A percentile compares a stretch with the other conserved stretches of the same genome.
phyloP scores from a whole-genome alignment of 2,888 invertebrate genomes.

The Lomographa bimaculata region DNA sequence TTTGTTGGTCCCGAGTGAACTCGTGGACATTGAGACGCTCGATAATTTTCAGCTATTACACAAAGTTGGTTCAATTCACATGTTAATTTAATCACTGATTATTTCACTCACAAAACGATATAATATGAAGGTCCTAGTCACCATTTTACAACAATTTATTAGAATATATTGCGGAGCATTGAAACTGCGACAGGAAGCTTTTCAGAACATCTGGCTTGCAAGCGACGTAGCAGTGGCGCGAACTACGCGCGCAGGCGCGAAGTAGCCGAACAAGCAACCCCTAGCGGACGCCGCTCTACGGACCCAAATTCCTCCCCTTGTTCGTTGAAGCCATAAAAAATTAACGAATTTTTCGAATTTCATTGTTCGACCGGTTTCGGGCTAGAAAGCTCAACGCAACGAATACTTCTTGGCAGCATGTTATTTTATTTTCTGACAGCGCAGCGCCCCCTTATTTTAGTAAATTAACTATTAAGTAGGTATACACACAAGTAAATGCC shows the following conservation, averaged over 20 bases:
- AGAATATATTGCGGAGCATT: conserved; percentile 67
- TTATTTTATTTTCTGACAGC: neutral
- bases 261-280: conserved; percentile 73
- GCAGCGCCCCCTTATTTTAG: too few species aligned
- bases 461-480: too few species aligned
- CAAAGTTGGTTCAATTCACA: conserved; percentile 69
- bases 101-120: conserved; percentile 67
- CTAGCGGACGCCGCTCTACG: conserved; percentile 70
- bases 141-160: conserved; percentile 71
- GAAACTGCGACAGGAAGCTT: conserved; percentile 80
- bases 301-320: conserved; percentile 70
- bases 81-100: conserved; percentile 66
- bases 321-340: conserved; percentile 75
- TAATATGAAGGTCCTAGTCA: conserved; percentile 66
- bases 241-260: conserved; percentile 82
- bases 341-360: conserved; percentile 79
- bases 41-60: conserved; percentile 66
- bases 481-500: too few species aligned
- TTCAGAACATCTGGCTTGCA: conserved; percentile 82
- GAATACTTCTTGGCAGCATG: neutral
- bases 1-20: conserved; percentile 83
- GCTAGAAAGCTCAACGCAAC: conserved; percentile 24
- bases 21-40: conserved; percentile 83
- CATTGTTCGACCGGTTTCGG: conserved; percentile 73
- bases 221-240: conserved; percentile 83